Evolutionary conservation across 1,140 invertebrate species (phyloP).

Genomic region (Zaprionus kolodkinae): DNA sequence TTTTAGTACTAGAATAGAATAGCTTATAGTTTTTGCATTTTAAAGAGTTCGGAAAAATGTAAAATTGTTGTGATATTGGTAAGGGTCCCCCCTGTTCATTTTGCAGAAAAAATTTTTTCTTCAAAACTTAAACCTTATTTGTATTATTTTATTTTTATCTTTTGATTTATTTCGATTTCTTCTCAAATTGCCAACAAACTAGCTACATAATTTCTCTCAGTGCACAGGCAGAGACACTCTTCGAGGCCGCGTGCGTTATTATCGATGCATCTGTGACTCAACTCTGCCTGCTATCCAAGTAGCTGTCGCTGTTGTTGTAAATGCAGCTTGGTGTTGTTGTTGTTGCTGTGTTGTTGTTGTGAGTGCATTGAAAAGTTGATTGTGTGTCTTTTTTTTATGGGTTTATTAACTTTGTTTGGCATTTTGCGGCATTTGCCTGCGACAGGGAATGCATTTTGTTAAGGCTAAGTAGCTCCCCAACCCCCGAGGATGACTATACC

Average conservation of each 20-base stretch:
- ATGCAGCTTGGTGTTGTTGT: conserved; percentile 19
- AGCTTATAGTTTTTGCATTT: too few relatives aligned
- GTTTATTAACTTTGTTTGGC: conserved; percentile 73
- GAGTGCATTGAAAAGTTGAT: conserved; percentile 73
- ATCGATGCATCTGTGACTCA: conserved; percentile 72
- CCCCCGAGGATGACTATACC: background rate
- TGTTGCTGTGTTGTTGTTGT: conserved; percentile 44
- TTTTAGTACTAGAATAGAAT: too few relatives aligned
- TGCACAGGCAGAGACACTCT: conserved; percentile 17
- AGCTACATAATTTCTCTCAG: conserved; percentile 24
- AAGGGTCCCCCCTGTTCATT: too few relatives aligned
- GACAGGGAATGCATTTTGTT: conserved; percentile 30
- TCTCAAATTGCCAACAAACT: too few relatives aligned
- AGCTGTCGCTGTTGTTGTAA: conserved; percentile 44
- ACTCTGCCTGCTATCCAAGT: conserved; percentile 56
- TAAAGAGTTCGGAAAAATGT: too few relatives aligned
- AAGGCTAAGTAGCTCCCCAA: background rate
- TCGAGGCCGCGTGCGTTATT: conserved; percentile 34
- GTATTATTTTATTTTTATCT: too few relatives aligned
- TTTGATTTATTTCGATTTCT: too few relatives aligned
- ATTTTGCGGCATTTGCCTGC: conserved; percentile 50
- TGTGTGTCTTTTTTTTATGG: conserved; percentile 68
- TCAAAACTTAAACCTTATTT: too few relatives aligned
- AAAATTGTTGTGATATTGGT: too few relatives aligned
- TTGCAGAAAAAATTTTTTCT: too few relatives aligned